A percentile compares a stretch with the other conserved stretches of the same genome.
These are phyloP conservation scores for Pseudopleuronectes americanus DNA, from an alignment of 2,797 vertebrate genomes.

Conservation along the genomic window DNA sequence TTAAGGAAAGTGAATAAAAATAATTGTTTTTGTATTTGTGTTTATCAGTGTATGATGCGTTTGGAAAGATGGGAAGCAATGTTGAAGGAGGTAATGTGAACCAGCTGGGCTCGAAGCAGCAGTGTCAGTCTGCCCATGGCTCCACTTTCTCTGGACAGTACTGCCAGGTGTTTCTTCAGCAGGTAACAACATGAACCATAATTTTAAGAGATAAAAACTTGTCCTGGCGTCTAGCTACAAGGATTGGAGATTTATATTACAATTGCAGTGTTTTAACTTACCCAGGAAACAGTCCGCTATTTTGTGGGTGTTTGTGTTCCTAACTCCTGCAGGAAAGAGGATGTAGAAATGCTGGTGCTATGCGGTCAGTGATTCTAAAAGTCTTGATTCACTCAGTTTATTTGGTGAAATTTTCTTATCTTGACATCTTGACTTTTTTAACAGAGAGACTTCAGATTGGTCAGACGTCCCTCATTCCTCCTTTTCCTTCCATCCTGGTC, in stretches of 20 bases:
- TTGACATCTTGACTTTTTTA: background rate
- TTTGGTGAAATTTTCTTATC: conserved; percentile 8
- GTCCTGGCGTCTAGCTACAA: background rate
- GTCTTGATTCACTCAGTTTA: background rate
- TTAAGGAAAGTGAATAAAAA: no score
- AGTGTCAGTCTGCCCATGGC: conserved; percentile 79
- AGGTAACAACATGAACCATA: conserved; percentile 74
- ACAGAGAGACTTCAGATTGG: conserved; percentile 73
- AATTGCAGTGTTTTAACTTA: background rate
- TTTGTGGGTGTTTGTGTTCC: conserved; percentile 85
- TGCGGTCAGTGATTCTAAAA: conserved; percentile 66
- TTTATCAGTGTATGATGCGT: conserved; percentile 87
- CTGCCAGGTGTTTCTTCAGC: conserved; percentile 86
- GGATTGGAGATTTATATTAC: background rate
- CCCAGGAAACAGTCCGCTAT: conserved; percentile 75
- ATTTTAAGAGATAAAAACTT: background rate
- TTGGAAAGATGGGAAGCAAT: conserved; percentile 87
- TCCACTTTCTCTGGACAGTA: conserved; percentile 85
- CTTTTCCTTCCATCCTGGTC: conserved; percentile 73
- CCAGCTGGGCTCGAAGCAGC: conserved; percentile 82
- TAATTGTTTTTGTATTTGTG: conserved; percentile 4
- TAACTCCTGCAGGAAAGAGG: conserved; percentile 79
- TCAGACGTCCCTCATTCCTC: conserved; percentile 71
- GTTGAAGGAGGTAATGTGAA: conserved; percentile 85
- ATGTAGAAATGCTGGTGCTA: conserved; percentile 75